Percentiles rank a stretch among this genome's conserved stretches.
These are phyloP conservation scores for Corythoichthys haematopterus DNA, from an alignment of 2,113 vertebrate genomes.

Conservation along the genomic window DNA sequence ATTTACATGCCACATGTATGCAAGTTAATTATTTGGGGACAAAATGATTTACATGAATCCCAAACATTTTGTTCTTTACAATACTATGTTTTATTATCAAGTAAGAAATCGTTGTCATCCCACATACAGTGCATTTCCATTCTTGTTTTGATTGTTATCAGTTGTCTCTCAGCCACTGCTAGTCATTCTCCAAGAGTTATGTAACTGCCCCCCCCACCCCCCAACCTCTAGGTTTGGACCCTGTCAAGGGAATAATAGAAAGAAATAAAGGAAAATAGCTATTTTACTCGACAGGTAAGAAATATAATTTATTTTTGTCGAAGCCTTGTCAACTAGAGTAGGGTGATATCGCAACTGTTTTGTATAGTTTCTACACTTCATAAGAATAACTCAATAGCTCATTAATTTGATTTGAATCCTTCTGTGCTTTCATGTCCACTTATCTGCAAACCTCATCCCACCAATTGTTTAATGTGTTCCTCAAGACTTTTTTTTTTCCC, in stretches of 20 bases:
- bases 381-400: conserved; percentile 30
- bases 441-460: conserved; percentile 47
- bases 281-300: conserved; percentile 29
- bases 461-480: conserved; percentile 33
- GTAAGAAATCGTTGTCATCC: not conserved
- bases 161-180: not conserved
- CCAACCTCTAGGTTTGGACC: not conserved
- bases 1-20: no score
- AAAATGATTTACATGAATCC: no score
- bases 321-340: not conserved
- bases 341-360: not conserved
- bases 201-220: not conserved
- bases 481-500: no score
- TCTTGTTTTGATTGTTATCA: not conserved
- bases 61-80: no score
- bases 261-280: conserved; percentile 15
- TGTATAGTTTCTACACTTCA: conserved; percentile 22
- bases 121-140: not conserved
- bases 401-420: conserved; percentile 25
- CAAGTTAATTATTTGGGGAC: no score
- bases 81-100: no score
- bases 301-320: not conserved
- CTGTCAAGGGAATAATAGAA: conserved; percentile 4
- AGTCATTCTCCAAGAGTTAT: not conserved
- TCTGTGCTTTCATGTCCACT: conserved; percentile 43